Evolutionary conservation across 2,113 vertebrate genomes (phyloP).

Genomic region (Protobothrops mucrosquamatus): DNA sequence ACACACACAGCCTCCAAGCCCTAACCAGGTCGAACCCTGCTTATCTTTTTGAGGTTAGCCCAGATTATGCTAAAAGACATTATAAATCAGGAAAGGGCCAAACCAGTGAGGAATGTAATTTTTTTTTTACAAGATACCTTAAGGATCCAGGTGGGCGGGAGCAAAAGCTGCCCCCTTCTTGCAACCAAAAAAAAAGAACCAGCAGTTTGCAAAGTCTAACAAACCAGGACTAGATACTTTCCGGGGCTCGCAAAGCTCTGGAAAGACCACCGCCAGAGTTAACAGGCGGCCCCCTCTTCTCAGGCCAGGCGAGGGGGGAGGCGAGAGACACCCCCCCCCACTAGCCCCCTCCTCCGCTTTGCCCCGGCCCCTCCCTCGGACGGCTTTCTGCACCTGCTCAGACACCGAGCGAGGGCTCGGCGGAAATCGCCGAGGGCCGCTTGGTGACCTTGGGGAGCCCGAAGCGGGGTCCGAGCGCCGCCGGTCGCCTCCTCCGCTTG

Average conservation of each 20-base stretch:
- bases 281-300: accelerated
- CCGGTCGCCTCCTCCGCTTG: background rate
- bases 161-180: background rate
- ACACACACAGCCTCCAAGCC: background rate
- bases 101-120: background rate
- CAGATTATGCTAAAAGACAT: background rate
- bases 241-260: background rate
- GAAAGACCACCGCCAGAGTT: background rate
- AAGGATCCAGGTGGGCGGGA: background rate
- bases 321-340: background rate
- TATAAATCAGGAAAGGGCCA: background rate
- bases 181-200: background rate
- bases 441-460: background rate
- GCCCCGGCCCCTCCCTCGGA: background rate
- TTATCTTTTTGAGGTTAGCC: background rate
- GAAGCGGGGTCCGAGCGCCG: background rate
- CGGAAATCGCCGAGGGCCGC: background rate
- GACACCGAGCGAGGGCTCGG: background rate
- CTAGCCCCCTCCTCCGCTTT: too few relatives aligned
- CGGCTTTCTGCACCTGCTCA: background rate
- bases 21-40: background rate
- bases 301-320: too few relatives aligned
- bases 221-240: too few relatives aligned
- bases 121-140: background rate
- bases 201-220: background rate